phyloP scores from a whole-genome alignment of 2,888 invertebrate species.

The Ectemnius continuus region DNA sequence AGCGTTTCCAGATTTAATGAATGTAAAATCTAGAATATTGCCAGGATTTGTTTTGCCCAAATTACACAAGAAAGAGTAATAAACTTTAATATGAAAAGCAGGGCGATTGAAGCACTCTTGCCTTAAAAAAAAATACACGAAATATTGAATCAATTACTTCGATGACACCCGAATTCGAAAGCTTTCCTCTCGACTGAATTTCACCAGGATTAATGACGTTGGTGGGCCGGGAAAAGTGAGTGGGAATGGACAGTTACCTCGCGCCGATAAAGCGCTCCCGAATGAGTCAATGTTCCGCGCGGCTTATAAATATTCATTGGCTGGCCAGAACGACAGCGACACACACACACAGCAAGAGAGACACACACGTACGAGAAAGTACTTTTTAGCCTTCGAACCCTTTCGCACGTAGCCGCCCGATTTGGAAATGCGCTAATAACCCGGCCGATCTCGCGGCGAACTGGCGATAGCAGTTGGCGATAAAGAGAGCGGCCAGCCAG shows the following conservation, averaged over 20 bases:
- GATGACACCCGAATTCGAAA: too few relatives aligned
- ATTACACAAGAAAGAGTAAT: too few relatives aligned
- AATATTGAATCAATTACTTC: too few relatives aligned
- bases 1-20: too few relatives aligned
- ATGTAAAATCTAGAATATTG: too few relatives aligned
- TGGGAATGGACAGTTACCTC: background rate
- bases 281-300: slow-evolving; percentile 30
- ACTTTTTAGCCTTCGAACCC: slow-evolving; percentile 14
- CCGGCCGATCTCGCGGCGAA: slow-evolving; percentile 15
- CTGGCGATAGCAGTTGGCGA: slow-evolving; percentile 28
- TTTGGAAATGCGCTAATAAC: slow-evolving; percentile 38
- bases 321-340: background rate
- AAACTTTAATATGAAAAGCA: too few relatives aligned
- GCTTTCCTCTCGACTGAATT: too few relatives aligned
- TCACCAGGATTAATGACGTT: background rate
- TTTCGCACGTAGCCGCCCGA: slow-evolving; percentile 20
- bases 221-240: background rate
- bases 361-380: background rate
- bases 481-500: slow-evolving; percentile 17
- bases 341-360: too few relatives aligned
- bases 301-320: slow-evolving; percentile 52
- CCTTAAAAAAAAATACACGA: too few relatives aligned
- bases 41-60: too few relatives aligned
- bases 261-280: slow-evolving; percentile 5
- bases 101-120: too few relatives aligned